Evolutionary conservation across 2,113 vertebrate species (phyloP).

Genomic region (Misgurnus mizolepis): DNA sequence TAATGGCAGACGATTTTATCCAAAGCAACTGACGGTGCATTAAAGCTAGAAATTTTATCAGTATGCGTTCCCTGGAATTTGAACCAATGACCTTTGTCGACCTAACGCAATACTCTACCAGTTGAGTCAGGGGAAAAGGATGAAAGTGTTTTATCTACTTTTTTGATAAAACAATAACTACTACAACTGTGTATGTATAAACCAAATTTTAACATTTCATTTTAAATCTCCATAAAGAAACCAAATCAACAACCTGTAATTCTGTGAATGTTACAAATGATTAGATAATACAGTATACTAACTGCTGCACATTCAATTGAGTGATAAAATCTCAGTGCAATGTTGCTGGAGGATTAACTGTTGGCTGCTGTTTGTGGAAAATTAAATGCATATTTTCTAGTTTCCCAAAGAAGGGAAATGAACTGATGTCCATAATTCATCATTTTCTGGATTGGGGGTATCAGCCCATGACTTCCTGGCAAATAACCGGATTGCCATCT

Average conservation of each 20-base stretch:
- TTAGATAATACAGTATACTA: conserved; percentile 24
- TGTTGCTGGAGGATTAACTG: conserved; percentile 6
- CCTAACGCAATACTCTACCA: too few relatives aligned
- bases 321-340: conserved; percentile 3
- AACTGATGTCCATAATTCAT: neutral
- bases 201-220: neutral
- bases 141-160: too few relatives aligned
- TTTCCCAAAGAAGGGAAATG: conserved; percentile 18
- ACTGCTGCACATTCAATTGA: conserved; percentile 32
- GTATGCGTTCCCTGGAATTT: too few relatives aligned
- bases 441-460: neutral
- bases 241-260: conserved; percentile 17
- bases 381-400: neutral
- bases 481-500: neutral
- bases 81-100: too few relatives aligned
- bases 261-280: conserved; percentile 17
- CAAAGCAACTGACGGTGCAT: too few relatives aligned
- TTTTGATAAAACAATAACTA: too few relatives aligned
- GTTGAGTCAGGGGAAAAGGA: too few relatives aligned
- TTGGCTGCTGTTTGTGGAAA: neutral
- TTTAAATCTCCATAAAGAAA: neutral
- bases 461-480: conserved; percentile 5
- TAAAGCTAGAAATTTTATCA: too few relatives aligned
- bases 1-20: too few relatives aligned
- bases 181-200: neutral